phyloP scores from a whole-genome alignment of 2,888 invertebrate species.

The Leucoma salicis region DNA sequence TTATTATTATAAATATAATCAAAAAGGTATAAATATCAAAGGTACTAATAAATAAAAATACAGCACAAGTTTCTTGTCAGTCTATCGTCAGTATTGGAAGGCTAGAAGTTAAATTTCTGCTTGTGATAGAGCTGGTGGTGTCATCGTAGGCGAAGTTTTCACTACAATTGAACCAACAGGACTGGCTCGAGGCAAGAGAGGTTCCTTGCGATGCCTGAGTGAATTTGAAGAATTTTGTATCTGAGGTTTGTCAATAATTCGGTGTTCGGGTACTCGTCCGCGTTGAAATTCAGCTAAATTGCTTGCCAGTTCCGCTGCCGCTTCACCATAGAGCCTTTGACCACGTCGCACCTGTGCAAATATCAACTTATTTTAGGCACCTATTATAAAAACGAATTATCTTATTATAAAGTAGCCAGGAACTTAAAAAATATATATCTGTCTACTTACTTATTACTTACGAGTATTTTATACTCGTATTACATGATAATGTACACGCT shows the following conservation, averaged over 20 bases:
- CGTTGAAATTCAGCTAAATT: constrained; percentile 62
- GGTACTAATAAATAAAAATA: not conserved
- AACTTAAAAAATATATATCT: no score
- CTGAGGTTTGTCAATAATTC: constrained; percentile 57
- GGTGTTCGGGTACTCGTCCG: constrained; percentile 43
- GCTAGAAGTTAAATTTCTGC: constrained; percentile 3
- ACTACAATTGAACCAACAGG: constrained; percentile 46
- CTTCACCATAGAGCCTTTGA: constrained; percentile 62
- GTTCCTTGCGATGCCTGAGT: constrained; percentile 57
- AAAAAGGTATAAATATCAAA: not conserved
- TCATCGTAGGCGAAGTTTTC: constrained; percentile 41
- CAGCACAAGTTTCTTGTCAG: not conserved
- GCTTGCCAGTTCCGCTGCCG: constrained; percentile 61
- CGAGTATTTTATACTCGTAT: no score
- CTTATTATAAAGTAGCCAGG: no score
- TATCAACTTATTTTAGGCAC: no score
- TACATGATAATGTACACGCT: no score
- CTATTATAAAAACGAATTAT: no score
- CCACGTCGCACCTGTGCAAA: constrained; percentile 55
- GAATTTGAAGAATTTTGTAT: constrained; percentile 38
- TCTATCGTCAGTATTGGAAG: no score
- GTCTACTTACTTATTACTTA: no score
- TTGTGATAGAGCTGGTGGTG: constrained; percentile 25
- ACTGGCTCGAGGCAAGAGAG: constrained; percentile 45
- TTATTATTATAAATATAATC: not conserved